Conservation (phyloP, 2,888 invertebrate species). For the Atherix ibis region DNA sequence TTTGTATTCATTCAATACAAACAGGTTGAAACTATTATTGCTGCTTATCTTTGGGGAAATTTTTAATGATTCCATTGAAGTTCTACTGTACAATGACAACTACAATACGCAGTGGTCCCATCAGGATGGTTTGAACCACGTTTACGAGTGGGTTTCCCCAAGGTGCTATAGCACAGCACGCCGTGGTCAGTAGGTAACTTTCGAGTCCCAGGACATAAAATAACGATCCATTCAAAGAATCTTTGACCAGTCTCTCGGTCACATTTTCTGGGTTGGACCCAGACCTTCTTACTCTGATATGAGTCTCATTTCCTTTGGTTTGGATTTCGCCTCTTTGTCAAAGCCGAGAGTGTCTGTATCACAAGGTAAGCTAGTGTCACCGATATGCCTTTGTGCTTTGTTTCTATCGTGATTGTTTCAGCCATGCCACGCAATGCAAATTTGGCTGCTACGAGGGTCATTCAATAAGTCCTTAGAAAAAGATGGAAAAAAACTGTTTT, state of each 20-base stretch:
- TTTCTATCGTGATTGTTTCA: slow-evolving; percentile 89
- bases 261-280: slow-evolving; percentile 60
- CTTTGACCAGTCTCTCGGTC: slow-evolving; percentile 59
- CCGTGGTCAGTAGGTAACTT: slow-evolving; percentile 56
- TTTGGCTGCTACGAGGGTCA: slow-evolving; percentile 79
- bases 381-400: slow-evolving; percentile 61
- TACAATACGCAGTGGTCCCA: slow-evolving; percentile 57
- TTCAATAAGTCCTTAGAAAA: too few relatives aligned
- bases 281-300: slow-evolving; percentile 72
- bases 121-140: slow-evolving; percentile 45
- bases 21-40: too few relatives aligned
- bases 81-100: slow-evolving; percentile 25
- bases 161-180: slow-evolving; percentile 71
- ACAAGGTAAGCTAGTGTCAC: slow-evolving; percentile 80
- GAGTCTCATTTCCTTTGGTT: slow-evolving; percentile 73
- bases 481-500: too few relatives aligned
- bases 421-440: slow-evolving; percentile 91
- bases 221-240: slow-evolving; percentile 65
- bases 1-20: too few relatives aligned
- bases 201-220: slow-evolving; percentile 73
- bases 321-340: slow-evolving; percentile 67
- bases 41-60: slow-evolving; percentile 22
- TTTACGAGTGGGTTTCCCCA: slow-evolving; percentile 50
- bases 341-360: slow-evolving; percentile 98
- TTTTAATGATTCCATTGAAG: slow-evolving; percentile 25